These are phyloP conservation scores for Catharus bicknelli DNA, from an alignment of 2,113 vertebrate genomes.

Conservation along the genomic window DNA sequence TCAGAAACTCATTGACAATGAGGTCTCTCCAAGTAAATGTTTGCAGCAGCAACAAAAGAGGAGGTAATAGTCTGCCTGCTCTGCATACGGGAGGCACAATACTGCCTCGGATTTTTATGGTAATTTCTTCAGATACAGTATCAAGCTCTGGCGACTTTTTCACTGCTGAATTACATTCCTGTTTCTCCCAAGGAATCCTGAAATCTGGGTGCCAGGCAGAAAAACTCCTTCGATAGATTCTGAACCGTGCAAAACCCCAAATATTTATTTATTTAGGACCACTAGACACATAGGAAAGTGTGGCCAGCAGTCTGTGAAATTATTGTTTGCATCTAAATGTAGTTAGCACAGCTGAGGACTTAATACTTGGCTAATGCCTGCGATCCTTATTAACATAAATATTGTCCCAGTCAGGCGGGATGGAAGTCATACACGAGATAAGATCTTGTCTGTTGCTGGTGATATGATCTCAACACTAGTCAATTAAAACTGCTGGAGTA, in stretches of 20 bases:
- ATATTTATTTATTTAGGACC: background rate
- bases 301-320: constrained; percentile 44
- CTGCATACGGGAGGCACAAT: constrained; percentile 44
- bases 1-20: constrained; percentile 61
- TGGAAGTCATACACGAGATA: constrained; percentile 52
- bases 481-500: constrained; percentile 65
- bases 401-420: constrained; percentile 25
- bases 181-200: background rate
- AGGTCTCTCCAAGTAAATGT: constrained; percentile 62
- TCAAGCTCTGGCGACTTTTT: background rate
- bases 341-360: constrained; percentile 60
- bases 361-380: constrained; percentile 58
- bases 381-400: constrained; percentile 54
- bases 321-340: constrained; percentile 44
- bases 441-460: constrained; percentile 52
- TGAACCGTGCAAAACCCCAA: background rate
- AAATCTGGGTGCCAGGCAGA: background rate
- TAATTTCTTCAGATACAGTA: constrained; percentile 53
- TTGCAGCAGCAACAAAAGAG: constrained; percentile 57
- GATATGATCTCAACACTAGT: constrained; percentile 62
- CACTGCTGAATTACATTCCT: constrained; percentile 24
- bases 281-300: background rate
- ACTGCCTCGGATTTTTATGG: constrained; percentile 46
- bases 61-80: constrained; percentile 54
- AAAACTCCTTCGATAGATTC: background rate